These are phyloP conservation scores for Meteorus sp. DNA, from an alignment of 1,140 invertebrate species.

Conservation along the genomic window DNA sequence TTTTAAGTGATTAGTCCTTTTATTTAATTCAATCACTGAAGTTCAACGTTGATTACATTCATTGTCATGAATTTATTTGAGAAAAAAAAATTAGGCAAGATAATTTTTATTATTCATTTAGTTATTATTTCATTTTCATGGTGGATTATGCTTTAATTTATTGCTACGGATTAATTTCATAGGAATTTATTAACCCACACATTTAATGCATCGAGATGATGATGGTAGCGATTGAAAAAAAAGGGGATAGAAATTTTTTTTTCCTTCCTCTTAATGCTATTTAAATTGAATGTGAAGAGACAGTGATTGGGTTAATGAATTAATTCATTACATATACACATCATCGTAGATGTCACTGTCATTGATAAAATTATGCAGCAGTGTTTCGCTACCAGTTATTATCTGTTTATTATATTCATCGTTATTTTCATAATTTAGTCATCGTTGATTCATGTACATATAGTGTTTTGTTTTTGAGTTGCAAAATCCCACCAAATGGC, in stretches of 20 bases:
- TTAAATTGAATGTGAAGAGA: not conserved
- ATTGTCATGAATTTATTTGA: conserved; percentile 1
- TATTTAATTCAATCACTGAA: conserved; percentile 8
- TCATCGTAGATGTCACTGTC: not conserved
- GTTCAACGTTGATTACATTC: not conserved
- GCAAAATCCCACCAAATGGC: conserved; percentile 51
- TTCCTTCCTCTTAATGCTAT: too few relatives aligned
- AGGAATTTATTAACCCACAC: not conserved
- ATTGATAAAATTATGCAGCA: not conserved
- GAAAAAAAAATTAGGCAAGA: too few relatives aligned
- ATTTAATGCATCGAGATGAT: not conserved
- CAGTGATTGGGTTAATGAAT: not conserved
- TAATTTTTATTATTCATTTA: too few relatives aligned
- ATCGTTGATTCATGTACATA: conserved; percentile 31
- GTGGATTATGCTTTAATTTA: not conserved
- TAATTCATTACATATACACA: not conserved
- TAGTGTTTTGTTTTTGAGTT: conserved; percentile 48
- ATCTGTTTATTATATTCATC: conserved; percentile 18
- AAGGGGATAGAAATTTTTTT: not conserved
- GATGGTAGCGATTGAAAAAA: not conserved
- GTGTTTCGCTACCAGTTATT: conserved; percentile 4
- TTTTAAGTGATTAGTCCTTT: conserved; percentile 10
- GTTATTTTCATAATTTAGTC: conserved; percentile 23
- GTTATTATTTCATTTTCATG: not conserved
- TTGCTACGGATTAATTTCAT: not conserved